A percentile compares a stretch with the other conserved stretches of the same genome.
Conservation (phyloP, 2,888 invertebrate species). For the Mesodorylaimus sp. region DNA sequence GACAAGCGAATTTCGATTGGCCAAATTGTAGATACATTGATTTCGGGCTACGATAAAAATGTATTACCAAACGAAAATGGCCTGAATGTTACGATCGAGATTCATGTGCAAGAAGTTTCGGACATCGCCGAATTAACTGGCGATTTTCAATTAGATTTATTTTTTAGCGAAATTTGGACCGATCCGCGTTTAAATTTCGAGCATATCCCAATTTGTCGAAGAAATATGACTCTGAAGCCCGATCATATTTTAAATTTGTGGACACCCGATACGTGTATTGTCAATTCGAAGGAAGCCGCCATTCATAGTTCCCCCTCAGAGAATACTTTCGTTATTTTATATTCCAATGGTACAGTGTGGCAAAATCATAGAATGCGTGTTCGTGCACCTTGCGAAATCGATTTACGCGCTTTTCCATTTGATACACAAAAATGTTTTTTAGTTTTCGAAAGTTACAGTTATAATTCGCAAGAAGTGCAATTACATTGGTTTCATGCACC, state of each 20-base stretch:
- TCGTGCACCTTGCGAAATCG: conserved; percentile 6
- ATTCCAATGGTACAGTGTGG: conserved; percentile 28
- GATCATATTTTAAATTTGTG: conserved; percentile 27
- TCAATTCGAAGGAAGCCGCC: conserved; percentile 20
- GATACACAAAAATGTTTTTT: conserved; percentile 19
- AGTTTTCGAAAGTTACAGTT: conserved; percentile 25
- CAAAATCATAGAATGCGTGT: conserved; percentile 16
- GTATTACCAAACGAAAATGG: conserved; percentile 13
- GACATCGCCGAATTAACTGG: conserved; percentile 28
- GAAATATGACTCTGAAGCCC: conserved; percentile 27
- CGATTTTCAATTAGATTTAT: conserved; percentile 26
- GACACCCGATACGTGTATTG: conserved; percentile 28
- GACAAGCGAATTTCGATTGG: neutral
- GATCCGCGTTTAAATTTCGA: conserved; percentile 6
- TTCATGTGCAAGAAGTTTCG: conserved; percentile 28
- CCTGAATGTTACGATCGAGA: conserved; percentile 27
- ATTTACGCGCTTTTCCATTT: conserved; percentile 23
- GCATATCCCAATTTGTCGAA: conserved; percentile 26
- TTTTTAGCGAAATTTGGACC: conserved; percentile 18
- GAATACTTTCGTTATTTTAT: conserved; percentile 30
- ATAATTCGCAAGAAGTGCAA: conserved; percentile 27
- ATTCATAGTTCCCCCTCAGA: conserved; percentile 27
- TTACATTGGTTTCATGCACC: conserved; percentile 28
- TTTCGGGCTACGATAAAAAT: conserved; percentile 1
- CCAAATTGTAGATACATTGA: neutral